Conservation (phyloP, 1,140 invertebrate genomes). For the Lysiphlebus fabarum region DNA sequence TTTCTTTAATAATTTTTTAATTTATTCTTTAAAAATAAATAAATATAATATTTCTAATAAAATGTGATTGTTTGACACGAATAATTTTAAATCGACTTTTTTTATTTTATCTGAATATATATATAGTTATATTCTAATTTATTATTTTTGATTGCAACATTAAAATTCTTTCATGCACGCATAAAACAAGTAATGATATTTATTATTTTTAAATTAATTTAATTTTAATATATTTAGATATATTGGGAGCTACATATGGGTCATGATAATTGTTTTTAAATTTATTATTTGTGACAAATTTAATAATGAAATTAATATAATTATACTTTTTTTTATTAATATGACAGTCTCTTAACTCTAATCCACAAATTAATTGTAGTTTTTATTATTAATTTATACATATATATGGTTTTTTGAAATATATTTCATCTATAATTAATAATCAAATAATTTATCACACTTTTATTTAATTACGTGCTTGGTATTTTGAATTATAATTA, state of each 20-base stretch:
- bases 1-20: conserved; percentile 10
- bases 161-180: conserved; percentile 9
- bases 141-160: conserved; percentile 4
- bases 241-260: conserved; percentile 4
- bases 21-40: conserved; percentile 9
- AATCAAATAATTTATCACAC: conserved; percentile 15
- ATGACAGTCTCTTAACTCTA: conserved; percentile 5
- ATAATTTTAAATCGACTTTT: neutral
- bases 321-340: neutral
- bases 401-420: neutral
- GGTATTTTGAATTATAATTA: no score
- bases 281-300: conserved; percentile 12
- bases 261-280: neutral
- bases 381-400: neutral
- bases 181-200: conserved; percentile 2
- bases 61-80: no score
- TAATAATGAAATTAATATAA: neutral
- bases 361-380: neutral
- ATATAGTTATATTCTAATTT: no score
- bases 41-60: conserved; percentile 1
- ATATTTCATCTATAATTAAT: neutral
- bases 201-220: neutral
- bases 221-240: neutral
- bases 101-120: neutral
- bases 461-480: neutral